Percentiles rank a stretch among this genome's conserved stretches.
Conservation (phyloP, 2,888 invertebrate genomes). For the Calliopum simillimum region DNA sequence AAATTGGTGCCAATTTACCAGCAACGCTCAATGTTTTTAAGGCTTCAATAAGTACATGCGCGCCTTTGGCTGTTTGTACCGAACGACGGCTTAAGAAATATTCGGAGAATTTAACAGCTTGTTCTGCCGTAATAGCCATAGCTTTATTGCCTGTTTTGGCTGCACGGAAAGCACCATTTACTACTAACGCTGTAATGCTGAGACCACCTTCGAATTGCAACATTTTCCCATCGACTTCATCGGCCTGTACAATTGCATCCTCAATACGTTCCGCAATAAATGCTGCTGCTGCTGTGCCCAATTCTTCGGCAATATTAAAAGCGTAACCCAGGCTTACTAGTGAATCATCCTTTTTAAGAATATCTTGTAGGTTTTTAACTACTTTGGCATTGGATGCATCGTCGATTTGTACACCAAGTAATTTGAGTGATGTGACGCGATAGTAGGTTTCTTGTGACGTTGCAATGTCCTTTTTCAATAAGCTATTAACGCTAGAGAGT, state of each 20-base stretch:
- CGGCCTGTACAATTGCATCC: conserved; percentile 93
- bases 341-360: conserved; percentile 88
- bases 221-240: conserved; percentile 90
- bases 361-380: conserved; percentile 78
- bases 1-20: conserved; percentile 85
- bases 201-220: conserved; percentile 94
- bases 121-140: conserved; percentile 79
- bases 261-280: conserved; percentile 83
- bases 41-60: conserved; percentile 83
- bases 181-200: conserved; percentile 77
- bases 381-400: conserved; percentile 77
- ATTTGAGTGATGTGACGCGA: conserved; percentile 77
- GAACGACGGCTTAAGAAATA: conserved; percentile 91
- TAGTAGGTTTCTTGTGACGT: conserved; percentile 79
- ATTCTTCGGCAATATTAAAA: conserved; percentile 82
- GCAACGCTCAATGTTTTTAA: conserved; percentile 72
- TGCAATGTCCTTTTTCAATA: conserved; percentile 76
- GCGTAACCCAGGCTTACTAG: conserved; percentile 84
- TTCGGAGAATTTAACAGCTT: conserved; percentile 88
- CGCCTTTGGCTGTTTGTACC: conserved; percentile 88
- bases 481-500: conserved; percentile 69
- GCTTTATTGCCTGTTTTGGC: conserved; percentile 74
- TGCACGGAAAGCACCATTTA: conserved; percentile 73
- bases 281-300: conserved; percentile 72
- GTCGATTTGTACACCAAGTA: conserved; percentile 76